Base-by-base conservation (phyloP, 1,140 invertebrate genomes). In the Zaprionus camerounensis region DNA sequence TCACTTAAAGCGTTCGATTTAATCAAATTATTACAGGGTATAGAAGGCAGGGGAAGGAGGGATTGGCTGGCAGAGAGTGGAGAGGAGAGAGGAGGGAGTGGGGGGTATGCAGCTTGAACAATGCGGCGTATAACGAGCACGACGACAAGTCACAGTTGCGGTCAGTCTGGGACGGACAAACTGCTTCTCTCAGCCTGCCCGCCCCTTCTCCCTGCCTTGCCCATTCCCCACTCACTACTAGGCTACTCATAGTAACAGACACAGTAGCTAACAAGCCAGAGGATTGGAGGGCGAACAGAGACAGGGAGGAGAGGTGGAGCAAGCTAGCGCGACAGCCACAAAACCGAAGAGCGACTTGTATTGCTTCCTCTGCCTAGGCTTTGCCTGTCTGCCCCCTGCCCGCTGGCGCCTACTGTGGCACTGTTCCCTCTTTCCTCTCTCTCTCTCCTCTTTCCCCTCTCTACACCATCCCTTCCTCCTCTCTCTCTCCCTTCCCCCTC, bases 1-100 rank as follows among this genome's bases (percentile, higher is more conserved):
- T 90, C 86, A 90, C 85, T 90, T 85, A 91, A 85, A 90, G 79
- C 82, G 85, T 90, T 82, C 82, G 84, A 90, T 90, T 90, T 91
- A 90, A 90, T 90, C 82, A 90, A 91, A 90, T 90, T 90, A 90
- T 84, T 91, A 76, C 79, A 85, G 78, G 57, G 76, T 80, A 38
- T 15, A 6, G 46, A 31, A 12, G 9, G 9, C 17, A 12, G 20
- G 3, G 38, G 38, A 5, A 5, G 38, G 38, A 1, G 38, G 15
- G 5, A 41, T n/a, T 41, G 38, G 38, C 38, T 41, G 15, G 17
- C 44, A 20, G n/a, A 11, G 3, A 13, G 20, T 22, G 0, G 9
- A 13, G 12, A 11, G 62, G 62, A 24, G 24, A 9, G 11, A 0
- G 4, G 24, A 26, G 3, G 24, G 24, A 26, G 22, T 17, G 15